Percentiles rank a stretch among this genome's conserved stretches.
phyloP scores from a whole-genome alignment of 2,888 invertebrate species.

The Folsomia candida region DNA sequence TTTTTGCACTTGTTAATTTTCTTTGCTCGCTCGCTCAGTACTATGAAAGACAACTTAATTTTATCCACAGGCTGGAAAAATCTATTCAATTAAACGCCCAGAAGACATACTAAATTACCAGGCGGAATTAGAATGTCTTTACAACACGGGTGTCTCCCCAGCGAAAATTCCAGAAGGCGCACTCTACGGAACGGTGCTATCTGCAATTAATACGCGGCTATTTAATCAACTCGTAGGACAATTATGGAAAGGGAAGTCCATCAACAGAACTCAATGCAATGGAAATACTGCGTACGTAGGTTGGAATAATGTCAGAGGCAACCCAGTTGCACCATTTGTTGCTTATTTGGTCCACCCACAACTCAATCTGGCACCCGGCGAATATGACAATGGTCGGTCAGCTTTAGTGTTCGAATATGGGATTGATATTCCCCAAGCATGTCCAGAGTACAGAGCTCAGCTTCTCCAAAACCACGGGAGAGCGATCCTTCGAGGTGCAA shows the following conservation, averaged over 20 bases:
- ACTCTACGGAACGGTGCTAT: neutral
- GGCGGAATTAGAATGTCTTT: slow-evolving; percentile 3
- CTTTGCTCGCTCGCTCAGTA: neutral
- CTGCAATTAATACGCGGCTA: neutral
- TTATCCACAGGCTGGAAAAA: neutral
- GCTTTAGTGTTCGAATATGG: neutral
- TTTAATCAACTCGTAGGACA: neutral
- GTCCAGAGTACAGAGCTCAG: slow-evolving; percentile 2
- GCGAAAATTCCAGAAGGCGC: neutral
- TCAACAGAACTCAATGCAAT: neutral
- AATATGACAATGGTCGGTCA: slow-evolving; percentile 9
- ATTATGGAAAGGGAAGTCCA: slow-evolving; percentile 2
- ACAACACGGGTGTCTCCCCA: neutral
- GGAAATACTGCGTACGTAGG: neutral
- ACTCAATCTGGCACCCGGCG: slow-evolving; percentile 2
- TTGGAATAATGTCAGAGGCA: neutral
- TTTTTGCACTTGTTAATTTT: neutral
- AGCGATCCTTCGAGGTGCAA: neutral
- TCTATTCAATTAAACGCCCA: neutral
- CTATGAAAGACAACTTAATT: neutral
- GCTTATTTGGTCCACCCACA: neutral
- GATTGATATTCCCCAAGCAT: neutral
- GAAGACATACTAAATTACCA: neutral
- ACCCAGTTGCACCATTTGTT: slow-evolving; percentile 1
- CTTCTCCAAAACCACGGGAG: neutral